Base-by-base conservation (phyloP, 2,888 invertebrate genomes). In the Gymnoscelis rufifasciata region DNA sequence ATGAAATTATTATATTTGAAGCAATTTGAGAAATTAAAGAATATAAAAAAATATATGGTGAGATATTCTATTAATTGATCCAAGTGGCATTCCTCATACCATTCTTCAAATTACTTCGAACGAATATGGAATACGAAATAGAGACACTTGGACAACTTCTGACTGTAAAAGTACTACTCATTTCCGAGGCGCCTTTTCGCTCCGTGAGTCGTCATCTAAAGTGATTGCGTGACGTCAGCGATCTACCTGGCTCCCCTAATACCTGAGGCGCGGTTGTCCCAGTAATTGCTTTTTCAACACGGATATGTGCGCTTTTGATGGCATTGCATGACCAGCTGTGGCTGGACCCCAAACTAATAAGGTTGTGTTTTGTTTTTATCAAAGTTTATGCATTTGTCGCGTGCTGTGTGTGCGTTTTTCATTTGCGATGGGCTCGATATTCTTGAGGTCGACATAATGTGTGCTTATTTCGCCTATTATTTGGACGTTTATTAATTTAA, bases 191-290 rank as follows among this genome's bases (percentile, higher is more conserved):
- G 14, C 31, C 8, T n/a, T 37, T 29, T 24, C 27, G 40, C 28
- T 7, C 35, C 41, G 38, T 45, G 43, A 15, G 27, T 44, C 24
- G 11, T 26, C 40, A 38, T 41, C 37, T 38, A 41, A 43, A 49
- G 29, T 30, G 45, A 42, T 54, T 31, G 54, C 52, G 54, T 57
- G 57, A 52, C 57, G 57, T 57, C 54, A 57, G 37, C 52, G 42
- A 47, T 57, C 47, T 57, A 57, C 57, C 57, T 57, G 57, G 48
- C 52, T 30, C 44, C 50, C 50, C 30, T 35, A 23, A 39, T 45
- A 45, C 26, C 30, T 26, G 33, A 54, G 56, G 56, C 47, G 56
- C 44, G 52, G 51, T 43, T 37, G 38, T 48, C 36, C 43, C 41
- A 43, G 46, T 52, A 57, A 54, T 57, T 47, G 52, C 45, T 54